Conservation (phyloP, 2,888 invertebrate genomes). For the Onthophagus sagittarius region DNA sequence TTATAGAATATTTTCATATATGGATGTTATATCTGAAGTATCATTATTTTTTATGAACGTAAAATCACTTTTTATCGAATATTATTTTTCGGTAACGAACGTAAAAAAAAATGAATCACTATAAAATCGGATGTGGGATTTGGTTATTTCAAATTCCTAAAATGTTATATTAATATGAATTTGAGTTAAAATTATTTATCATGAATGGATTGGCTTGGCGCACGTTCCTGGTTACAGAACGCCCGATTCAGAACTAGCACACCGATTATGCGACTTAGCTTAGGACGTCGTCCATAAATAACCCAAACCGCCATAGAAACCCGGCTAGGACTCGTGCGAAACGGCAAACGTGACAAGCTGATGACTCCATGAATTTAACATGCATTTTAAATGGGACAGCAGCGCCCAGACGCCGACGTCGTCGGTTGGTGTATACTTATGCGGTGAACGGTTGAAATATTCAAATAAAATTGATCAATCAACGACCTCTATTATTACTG, state of each 20-base stretch:
- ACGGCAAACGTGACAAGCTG: slow-evolving; percentile 4
- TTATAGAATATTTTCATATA: too few species aligned
- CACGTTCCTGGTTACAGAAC: too few species aligned
- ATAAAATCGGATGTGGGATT: too few species aligned
- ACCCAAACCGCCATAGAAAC: neutral
- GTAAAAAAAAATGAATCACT: too few species aligned
- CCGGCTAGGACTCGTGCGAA: neutral
- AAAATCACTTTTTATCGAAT: too few species aligned
- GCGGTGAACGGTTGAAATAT: neutral
- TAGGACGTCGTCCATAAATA: neutral
- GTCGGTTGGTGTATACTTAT: neutral
- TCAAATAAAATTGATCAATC: neutral
- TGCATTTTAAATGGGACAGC: neutral
- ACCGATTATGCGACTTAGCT: neutral
- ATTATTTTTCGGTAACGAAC: too few species aligned
- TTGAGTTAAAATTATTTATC: too few species aligned
- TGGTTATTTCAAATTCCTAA: too few species aligned
- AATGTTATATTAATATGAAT: too few species aligned
- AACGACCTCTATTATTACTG: neutral
- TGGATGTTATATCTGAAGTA: too few species aligned
- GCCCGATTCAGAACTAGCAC: neutral
- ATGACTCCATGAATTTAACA: slow-evolving; percentile 2
- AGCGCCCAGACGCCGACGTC: neutral
- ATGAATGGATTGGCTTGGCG: too few species aligned
- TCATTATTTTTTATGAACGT: too few species aligned